phyloP scores from a whole-genome alignment of 2,888 invertebrate genomes.

The Hoplodrina ambigua region DNA sequence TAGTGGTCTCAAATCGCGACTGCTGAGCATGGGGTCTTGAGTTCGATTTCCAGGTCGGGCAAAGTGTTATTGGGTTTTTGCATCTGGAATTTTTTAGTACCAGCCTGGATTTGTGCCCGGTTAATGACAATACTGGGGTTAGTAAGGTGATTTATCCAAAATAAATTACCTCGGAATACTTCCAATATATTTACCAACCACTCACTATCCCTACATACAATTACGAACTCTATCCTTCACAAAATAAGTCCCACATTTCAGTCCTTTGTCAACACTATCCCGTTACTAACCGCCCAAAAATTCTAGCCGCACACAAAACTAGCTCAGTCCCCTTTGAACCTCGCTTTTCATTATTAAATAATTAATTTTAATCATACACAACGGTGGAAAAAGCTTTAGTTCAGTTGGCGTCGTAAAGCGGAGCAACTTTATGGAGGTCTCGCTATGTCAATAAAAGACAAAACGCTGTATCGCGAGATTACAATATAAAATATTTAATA shows the following conservation, averaged over 20 bases:
- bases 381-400: slow-evolving; percentile 66
- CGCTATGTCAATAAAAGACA: slow-evolving; percentile 71
- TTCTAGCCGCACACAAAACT: slow-evolving; percentile 29
- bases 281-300: slow-evolving; percentile 1
- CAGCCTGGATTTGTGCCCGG: too few species aligned
- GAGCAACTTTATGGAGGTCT: slow-evolving; percentile 76
- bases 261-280: slow-evolving; percentile 26
- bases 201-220: slow-evolving; percentile 3
- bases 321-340: slow-evolving; percentile 31
- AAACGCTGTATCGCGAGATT: slow-evolving; percentile 70
- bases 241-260: slow-evolving; percentile 4
- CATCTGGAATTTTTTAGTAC: too few species aligned
- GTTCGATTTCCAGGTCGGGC: too few species aligned
- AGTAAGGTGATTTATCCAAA: too few species aligned
- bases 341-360: slow-evolving; percentile 57
- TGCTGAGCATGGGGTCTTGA: too few species aligned
- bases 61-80: too few species aligned
- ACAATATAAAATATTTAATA: slow-evolving; percentile 79
- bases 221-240: neutral
- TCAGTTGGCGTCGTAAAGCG: slow-evolving; percentile 72
- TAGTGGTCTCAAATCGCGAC: too few species aligned
- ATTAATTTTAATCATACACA: slow-evolving; percentile 71
- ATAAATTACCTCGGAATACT: neutral
- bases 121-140: too few species aligned
- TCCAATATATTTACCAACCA: slow-evolving; percentile 9